phyloP scores from a whole-genome alignment of 2,113 vertebrate species.

The Ochotona curzoniae region DNA sequence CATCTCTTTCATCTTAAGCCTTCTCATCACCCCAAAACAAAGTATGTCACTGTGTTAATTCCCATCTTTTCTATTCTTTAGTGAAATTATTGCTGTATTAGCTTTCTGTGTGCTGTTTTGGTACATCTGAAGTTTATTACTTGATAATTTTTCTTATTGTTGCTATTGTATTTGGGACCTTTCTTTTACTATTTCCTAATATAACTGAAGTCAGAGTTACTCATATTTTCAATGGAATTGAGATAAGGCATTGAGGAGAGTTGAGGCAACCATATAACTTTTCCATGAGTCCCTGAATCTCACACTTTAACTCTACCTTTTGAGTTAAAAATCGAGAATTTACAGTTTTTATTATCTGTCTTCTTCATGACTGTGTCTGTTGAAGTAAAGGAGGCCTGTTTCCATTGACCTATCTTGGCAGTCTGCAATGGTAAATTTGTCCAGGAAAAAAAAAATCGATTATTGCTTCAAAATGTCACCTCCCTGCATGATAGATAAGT shows the following conservation, averaged over 20 bases:
- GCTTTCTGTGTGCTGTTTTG: not conserved
- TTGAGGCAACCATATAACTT: not conserved
- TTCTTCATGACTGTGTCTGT: not conserved
- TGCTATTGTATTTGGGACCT: not conserved
- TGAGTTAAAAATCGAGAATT: not conserved
- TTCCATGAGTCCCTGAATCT: not conserved
- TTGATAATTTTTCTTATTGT: not conserved
- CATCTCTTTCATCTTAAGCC: not conserved
- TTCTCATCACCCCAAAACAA: not conserved
- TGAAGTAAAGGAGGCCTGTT: not conserved
- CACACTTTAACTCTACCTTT: not conserved
- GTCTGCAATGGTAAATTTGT: not conserved
- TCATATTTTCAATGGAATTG: not conserved
- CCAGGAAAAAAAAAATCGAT: not conserved
- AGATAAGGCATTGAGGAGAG: not conserved
- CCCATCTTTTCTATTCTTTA: not conserved
- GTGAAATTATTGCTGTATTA: not conserved
- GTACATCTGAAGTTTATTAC: slow-evolving; percentile 4
- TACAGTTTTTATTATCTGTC: not conserved
- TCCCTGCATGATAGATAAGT: not conserved
- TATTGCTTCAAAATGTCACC: not conserved
- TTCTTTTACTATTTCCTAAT: not conserved
- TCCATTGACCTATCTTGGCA: not conserved
- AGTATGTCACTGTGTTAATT: not conserved
- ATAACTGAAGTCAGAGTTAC: not conserved